Percentiles rank a stretch among this genome's conserved stretches.
Evolutionary conservation across 1,140 invertebrate genomes (phyloP).

Genomic region (Zaprionus capensis): DNA sequence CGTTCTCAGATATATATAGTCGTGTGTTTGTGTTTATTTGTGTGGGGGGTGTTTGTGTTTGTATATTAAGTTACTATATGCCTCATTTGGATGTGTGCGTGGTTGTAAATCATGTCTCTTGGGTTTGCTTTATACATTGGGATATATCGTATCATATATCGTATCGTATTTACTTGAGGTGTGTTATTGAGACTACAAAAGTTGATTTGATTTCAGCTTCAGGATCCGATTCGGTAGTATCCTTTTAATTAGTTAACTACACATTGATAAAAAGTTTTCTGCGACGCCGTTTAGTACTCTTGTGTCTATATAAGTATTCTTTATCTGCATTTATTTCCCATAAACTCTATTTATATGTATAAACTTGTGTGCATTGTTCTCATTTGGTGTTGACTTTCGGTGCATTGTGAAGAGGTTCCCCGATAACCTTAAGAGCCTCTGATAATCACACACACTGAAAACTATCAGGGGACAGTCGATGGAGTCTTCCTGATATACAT

Average conservation of each 20-base stretch:
- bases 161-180: slow-evolving; percentile 53
- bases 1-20: slow-evolving; percentile 41
- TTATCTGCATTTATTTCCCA: slow-evolving; percentile 44
- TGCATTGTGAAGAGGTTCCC: slow-evolving; percentile 55
- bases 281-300: slow-evolving; percentile 17
- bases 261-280: slow-evolving; percentile 64
- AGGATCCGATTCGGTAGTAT: background rate
- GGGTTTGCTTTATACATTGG: slow-evolving; percentile 57
- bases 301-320: slow-evolving; percentile 37
- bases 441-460: background rate
- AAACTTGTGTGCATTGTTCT: slow-evolving; percentile 43
- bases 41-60: background rate
- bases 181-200: slow-evolving; percentile 74
- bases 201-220: slow-evolving; percentile 78
- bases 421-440: background rate
- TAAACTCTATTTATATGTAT: slow-evolving; percentile 60
- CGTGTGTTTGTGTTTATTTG: background rate
- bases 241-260: slow-evolving; percentile 62
- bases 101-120: slow-evolving; percentile 79
- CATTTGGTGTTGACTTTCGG: slow-evolving; percentile 47
- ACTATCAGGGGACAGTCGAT: slow-evolving; percentile 28
- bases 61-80: slow-evolving; percentile 46
- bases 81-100: slow-evolving; percentile 67
- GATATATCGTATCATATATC: slow-evolving; percentile 48
- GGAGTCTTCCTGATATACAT: background rate